phyloP scores from a whole-genome alignment of 2,888 invertebrate species.

The Elegia similella region DNA sequence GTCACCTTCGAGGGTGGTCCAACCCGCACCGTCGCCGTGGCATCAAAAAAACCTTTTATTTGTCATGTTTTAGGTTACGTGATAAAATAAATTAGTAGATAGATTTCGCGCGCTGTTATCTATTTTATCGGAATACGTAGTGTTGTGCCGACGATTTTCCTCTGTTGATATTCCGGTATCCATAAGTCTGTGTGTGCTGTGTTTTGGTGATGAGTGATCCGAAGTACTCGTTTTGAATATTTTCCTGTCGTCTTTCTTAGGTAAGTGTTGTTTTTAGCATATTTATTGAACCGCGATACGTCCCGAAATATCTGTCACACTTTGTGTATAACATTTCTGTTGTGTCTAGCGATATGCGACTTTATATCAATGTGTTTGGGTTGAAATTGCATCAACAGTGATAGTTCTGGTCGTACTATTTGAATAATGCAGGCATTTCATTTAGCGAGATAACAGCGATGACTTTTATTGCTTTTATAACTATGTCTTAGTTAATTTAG shows the following conservation, averaged over 20 bases:
- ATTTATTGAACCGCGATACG: not conserved
- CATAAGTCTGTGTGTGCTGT: not conserved
- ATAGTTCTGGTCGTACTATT: not conserved
- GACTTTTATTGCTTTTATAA: slow-evolving; percentile 7
- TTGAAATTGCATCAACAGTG: not conserved
- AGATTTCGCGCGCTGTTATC: slow-evolving; percentile 1
- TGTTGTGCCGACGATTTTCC: not conserved
- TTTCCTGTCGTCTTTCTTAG: not conserved
- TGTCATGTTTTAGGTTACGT: slow-evolving; percentile 20
- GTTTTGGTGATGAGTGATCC: not conserved
- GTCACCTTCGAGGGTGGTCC: slow-evolving; percentile 47
- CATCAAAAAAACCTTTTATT: slow-evolving; percentile 20
- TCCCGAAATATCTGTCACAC: not conserved
- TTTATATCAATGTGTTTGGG: not conserved
- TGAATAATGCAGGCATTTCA: slow-evolving; percentile 6
- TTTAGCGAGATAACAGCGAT: not conserved
- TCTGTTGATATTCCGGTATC: not conserved
- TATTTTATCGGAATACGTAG: not conserved
- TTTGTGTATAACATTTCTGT: not conserved
- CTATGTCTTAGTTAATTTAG: not conserved
- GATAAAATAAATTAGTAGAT: not conserved
- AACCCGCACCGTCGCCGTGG: slow-evolving; percentile 24
- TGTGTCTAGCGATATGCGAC: not conserved
- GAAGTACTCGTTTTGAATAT: not conserved
- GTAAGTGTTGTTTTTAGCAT: not conserved